These are phyloP conservation scores for Buphagus erythrorhynchus DNA, from an alignment of 2,797 vertebrate genomes.

Conservation along the genomic window DNA sequence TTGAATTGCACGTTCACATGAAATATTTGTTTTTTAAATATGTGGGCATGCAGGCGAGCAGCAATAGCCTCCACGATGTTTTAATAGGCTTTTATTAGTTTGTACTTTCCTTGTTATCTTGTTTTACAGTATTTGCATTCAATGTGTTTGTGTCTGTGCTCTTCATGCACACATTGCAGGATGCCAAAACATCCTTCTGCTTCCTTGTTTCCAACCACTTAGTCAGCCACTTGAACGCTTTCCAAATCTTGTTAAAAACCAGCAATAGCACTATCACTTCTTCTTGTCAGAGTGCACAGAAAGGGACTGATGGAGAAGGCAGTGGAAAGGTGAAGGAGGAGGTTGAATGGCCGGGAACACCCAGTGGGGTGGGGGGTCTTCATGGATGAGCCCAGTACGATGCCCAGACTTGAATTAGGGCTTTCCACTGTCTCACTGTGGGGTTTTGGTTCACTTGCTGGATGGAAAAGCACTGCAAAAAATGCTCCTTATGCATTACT, in stretches of 20 bases:
- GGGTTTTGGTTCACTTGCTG: background rate
- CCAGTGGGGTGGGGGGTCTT: background rate
- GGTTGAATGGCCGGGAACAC: rapidly evolving
- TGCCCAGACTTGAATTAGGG: background rate
- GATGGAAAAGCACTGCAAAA: background rate
- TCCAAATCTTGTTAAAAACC: constrained; percentile 54
- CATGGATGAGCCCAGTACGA: background rate
- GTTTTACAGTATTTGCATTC: constrained; percentile 55
- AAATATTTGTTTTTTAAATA: constrained; percentile 47
- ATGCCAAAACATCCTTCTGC: constrained; percentile 67
- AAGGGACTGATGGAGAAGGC: background rate
- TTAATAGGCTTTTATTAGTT: constrained; percentile 63
- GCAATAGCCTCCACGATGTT: constrained; percentile 9
- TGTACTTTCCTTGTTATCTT: constrained; percentile 50
- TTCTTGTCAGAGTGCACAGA: background rate
- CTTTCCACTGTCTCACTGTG: background rate
- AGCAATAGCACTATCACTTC: constrained; percentile 18
- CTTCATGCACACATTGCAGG: constrained; percentile 16
- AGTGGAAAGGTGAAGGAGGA: background rate
- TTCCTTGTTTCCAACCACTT: constrained; percentile 60
- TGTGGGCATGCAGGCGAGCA: background rate
- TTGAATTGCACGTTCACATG: background rate
- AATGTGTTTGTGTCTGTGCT: constrained; percentile 56
- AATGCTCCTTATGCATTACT: rapidly evolving
- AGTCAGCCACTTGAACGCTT: constrained; percentile 9